Evolutionary conservation across 2,797 vertebrate species (phyloP).

Genomic region (Galaxias olidus): DNA sequence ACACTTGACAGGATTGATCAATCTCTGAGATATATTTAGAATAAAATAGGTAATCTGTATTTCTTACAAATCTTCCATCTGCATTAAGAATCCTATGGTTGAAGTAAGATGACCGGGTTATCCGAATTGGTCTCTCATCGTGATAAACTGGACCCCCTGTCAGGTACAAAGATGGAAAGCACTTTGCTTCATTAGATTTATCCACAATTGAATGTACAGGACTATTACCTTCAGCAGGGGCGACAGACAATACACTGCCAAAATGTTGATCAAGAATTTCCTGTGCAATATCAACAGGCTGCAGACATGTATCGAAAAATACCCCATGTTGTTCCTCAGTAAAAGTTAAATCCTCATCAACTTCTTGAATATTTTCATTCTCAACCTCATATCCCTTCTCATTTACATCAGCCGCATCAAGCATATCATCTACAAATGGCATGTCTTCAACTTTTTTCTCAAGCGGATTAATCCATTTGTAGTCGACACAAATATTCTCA

Average conservation of each 20-base stretch:
- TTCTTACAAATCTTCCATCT: background rate
- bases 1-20: slow-evolving; percentile 9
- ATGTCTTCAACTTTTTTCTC: too few species aligned
- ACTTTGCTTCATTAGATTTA: background rate
- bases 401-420: background rate
- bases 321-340: background rate
- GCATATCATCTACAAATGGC: background rate
- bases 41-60: slow-evolving; percentile 6
- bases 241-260: background rate
- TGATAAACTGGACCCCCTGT: background rate
- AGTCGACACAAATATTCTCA: background rate
- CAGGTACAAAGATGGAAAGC: slow-evolving; percentile 3
- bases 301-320: slow-evolving; percentile 9
- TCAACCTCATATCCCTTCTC: background rate
- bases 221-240: slow-evolving; percentile 5
- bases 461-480: background rate
- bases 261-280: slow-evolving; percentile 15
- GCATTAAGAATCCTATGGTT: background rate
- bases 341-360: background rate
- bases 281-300: slow-evolving; percentile 6
- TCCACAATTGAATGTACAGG: background rate
- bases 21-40: slow-evolving; percentile 1
- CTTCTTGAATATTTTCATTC: background rate
- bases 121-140: background rate
- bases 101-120: background rate